phyloP scores from a whole-genome alignment of 2,888 invertebrate genomes.

The Chydorus sphaericus region DNA sequence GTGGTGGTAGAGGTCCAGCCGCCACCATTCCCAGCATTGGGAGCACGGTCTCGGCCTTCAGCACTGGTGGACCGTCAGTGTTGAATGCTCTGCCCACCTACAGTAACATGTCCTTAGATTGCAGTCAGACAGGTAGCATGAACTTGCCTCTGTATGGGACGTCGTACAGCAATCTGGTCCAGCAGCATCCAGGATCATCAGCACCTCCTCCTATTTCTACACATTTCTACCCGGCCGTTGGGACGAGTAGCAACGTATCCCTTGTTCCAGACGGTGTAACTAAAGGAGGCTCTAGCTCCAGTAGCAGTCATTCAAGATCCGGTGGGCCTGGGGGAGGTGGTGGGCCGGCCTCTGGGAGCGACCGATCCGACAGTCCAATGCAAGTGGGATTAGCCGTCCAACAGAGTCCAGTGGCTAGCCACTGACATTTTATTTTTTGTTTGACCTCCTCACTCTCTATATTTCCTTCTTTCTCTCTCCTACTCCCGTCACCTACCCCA shows the following conservation, averaged over 20 bases:
- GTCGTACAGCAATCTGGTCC: conserved; percentile 8
- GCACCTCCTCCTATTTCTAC: no score
- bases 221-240: no score
- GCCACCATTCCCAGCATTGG: conserved; percentile 28
- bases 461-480: no score
- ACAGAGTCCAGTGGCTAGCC: conserved; percentile 85
- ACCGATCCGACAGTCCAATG: conserved; percentile 51
- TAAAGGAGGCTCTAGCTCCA: no score
- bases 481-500: no score
- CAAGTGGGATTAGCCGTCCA: conserved; percentile 69
- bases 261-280: no score
- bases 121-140: conserved; percentile 29
- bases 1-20: conserved; percentile 19
- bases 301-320: no score
- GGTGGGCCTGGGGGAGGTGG: neutral
- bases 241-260: no score
- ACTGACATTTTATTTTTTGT: conserved; percentile 40
- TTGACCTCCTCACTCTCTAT: neutral
- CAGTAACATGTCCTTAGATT: conserved; percentile 26
- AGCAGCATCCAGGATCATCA: neutral
- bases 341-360: conserved; percentile 15
- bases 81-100: conserved; percentile 19
- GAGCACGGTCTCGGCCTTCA: conserved; percentile 31
- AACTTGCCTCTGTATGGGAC: conserved; percentile 29
- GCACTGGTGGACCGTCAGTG: conserved; percentile 26